These are phyloP conservation scores for Apis florea DNA, from an alignment of 1,140 invertebrate genomes.

Conservation along the genomic window DNA sequence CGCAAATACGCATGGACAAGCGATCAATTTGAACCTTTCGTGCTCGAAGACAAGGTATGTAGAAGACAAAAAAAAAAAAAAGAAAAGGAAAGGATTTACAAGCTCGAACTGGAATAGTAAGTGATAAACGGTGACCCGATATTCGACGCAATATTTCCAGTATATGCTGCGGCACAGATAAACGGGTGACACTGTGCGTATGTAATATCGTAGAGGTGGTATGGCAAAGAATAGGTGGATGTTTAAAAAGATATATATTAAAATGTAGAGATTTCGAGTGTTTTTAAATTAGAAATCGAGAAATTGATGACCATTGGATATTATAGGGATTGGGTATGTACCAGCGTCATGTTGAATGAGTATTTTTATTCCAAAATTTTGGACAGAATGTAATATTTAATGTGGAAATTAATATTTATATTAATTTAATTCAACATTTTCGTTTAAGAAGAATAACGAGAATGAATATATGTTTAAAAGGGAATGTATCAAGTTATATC, in stretches of 20 bases:
- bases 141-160: conserved; percentile 54
- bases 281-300: too few relatives aligned
- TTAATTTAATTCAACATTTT: too few relatives aligned
- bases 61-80: neutral
- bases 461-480: too few relatives aligned
- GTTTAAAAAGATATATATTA: neutral
- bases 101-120: neutral
- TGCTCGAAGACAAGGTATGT: conserved; percentile 5
- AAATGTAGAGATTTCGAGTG: too few relatives aligned
- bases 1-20: neutral
- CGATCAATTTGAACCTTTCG: neutral
- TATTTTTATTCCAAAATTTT: too few relatives aligned
- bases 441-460: too few relatives aligned
- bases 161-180: conserved; percentile 13
- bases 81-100: conserved; percentile 36
- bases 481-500: too few relatives aligned
- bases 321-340: too few relatives aligned
- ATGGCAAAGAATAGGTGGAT: neutral
- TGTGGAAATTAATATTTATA: too few relatives aligned
- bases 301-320: too few relatives aligned
- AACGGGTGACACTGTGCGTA: conserved; percentile 27
- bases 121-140: conserved; percentile 53
- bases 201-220: neutral
- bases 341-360: too few relatives aligned
- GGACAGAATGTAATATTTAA: too few relatives aligned